Base-by-base conservation (phyloP, 1,140 invertebrate genomes). In the Bombus cullumanus region DNA sequence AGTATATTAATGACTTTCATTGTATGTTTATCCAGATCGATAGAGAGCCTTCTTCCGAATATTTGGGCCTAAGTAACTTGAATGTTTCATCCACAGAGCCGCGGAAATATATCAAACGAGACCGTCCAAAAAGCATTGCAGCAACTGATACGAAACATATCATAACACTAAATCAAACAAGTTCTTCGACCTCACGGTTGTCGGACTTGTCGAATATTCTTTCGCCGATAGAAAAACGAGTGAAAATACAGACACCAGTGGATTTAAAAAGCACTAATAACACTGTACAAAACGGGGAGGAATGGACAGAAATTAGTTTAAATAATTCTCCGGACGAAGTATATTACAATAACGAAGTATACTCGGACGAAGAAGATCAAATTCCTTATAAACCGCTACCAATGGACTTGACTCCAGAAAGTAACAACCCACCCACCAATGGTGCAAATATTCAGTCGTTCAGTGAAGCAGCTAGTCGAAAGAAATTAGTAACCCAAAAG, bases 241-340 rank as follows among this genome's bases (percentile, higher is more conserved):
- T 91, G 0, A 93, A 91, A 69, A 91, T 92, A 53, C 77, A 92
- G 64, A 89, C 91, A 3, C 91, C 92, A 0, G 83, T 88, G 12
- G 81, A 76, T 15, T 71, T 91, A 73, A 75, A 64, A 15, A 85
- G 75, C 8, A 87, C 73, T 25, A 89, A 89, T 66, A 31, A 69
- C n/a, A 64, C 59, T 66, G 69, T 87, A 72, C 89, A 93, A 72
- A 94, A 92, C 78, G 92, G 92, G 0, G 95, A 96, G n/a, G 94
- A 95, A 78, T 96, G 95, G 95, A 95, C 95, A 39, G 95, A 96
- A 92, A 95, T 96, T 83, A 95, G 93, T 83, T 86, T 96, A 64
- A 95, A 94, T 37, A 95, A 95, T 89, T 95, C 95, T 9, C 94
- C 95, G 5, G 95, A 95, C 1, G 94, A 95, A 39, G 69, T 92